Evolutionary conservation across 2,113 vertebrate genomes (phyloP).

Genomic region (Suricata suricatta): DNA sequence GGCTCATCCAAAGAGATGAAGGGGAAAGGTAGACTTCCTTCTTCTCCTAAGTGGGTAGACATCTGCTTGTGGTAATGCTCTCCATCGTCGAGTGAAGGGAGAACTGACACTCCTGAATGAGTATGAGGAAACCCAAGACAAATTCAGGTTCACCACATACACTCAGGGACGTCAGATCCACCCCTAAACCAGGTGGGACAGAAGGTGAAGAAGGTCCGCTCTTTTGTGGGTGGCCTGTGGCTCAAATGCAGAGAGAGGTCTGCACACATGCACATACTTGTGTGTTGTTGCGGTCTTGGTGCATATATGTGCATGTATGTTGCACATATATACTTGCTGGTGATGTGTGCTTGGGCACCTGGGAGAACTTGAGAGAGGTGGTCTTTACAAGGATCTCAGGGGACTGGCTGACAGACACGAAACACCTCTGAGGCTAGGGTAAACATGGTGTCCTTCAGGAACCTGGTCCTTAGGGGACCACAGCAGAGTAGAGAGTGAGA

Average conservation of each 20-base stretch:
- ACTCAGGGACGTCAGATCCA: constrained; percentile 70
- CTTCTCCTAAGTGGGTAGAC: neutral
- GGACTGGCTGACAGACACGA: neutral
- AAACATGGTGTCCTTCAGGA: neutral
- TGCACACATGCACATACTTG: neutral
- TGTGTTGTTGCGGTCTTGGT: neutral
- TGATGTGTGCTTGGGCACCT: neutral
- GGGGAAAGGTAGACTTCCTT: neutral
- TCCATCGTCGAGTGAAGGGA: constrained; percentile 33
- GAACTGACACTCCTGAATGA: constrained; percentile 71
- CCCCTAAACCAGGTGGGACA: constrained; percentile 34
- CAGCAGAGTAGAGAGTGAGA: neutral
- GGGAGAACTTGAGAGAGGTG: neutral
- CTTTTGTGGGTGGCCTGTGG: neutral
- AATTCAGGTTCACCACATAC: constrained; percentile 74
- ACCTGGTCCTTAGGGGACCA: neutral
- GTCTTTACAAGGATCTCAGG: neutral
- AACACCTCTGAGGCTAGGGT: neutral
- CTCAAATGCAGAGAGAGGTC: neutral
- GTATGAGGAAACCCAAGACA: constrained; percentile 74
- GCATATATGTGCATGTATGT: neutral
- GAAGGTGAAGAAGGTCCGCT: neutral
- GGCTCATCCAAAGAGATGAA: neutral
- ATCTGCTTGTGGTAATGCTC: neutral
- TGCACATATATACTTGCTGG: neutral